A percentile compares a stretch with the other conserved stretches of the same genome.
Evolutionary conservation across 2,888 invertebrate species (phyloP).

Genomic region (Ectemnius cavifrons): DNA sequence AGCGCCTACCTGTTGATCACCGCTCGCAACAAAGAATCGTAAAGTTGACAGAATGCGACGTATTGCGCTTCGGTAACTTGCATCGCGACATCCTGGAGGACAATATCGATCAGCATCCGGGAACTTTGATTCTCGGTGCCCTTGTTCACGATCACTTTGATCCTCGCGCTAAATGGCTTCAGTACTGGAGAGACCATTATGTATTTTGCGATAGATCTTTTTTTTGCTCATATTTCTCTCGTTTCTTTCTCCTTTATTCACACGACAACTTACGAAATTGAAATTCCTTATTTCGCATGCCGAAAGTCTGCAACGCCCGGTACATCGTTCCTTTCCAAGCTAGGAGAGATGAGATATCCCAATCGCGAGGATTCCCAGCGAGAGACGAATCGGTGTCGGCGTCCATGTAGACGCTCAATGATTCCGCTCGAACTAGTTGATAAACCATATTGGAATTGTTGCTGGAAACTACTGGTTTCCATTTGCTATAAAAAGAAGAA

Average conservation of each 20-base stretch:
- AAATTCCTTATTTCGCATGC: conserved; percentile 87
- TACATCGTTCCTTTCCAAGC: conserved; percentile 89
- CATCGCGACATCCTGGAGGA: conserved; percentile 86
- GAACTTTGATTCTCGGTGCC: conserved; percentile 82
- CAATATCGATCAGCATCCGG: conserved; percentile 83
- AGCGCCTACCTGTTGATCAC: conserved; percentile 55
- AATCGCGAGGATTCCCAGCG: conserved; percentile 57
- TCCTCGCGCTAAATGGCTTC: conserved; percentile 88
- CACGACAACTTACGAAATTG: conserved; percentile 84
- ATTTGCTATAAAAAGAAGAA: conserved; percentile 81
- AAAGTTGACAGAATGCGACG: conserved; percentile 81
- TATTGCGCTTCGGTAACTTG: conserved; percentile 87
- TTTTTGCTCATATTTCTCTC: background rate
- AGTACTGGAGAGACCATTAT: conserved; percentile 80
- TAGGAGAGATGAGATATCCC: conserved; percentile 80
- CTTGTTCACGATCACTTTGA: conserved; percentile 87
- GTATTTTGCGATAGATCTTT: background rate
- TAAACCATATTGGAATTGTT: conserved; percentile 82
- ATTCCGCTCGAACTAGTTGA: conserved; percentile 88
- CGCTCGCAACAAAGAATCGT: conserved; percentile 81
- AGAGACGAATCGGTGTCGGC: conserved; percentile 78
- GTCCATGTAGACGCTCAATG: conserved; percentile 89
- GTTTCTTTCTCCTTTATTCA: background rate
- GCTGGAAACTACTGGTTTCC: conserved; percentile 85
- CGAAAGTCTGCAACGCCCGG: conserved; percentile 86